phyloP scores from a whole-genome alignment of 64 coral and sea anemone species.

The Pocillopora damicornis region DNA sequence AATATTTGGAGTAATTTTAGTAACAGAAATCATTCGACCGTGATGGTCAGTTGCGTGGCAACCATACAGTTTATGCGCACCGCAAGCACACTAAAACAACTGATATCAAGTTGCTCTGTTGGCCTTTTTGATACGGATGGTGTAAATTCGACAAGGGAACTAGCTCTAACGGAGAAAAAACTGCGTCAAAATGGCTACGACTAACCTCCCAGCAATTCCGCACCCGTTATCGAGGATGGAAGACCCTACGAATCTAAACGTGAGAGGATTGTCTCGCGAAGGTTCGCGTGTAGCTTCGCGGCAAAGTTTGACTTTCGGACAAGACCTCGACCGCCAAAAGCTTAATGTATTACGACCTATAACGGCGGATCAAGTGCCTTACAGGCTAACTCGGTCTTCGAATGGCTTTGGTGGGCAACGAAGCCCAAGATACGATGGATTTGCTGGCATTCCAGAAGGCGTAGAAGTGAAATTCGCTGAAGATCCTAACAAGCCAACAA shows the following conservation, averaged over 20 bases:
- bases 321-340: slow-evolving; percentile 59
- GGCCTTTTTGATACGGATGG: slow-evolving; percentile 20
- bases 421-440: slow-evolving; percentile 59
- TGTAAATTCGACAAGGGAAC: neutral
- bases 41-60: slow-evolving; percentile 19
- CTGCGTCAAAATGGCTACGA: slow-evolving; percentile 62
- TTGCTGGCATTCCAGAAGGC: slow-evolving; percentile 84
- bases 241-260: slow-evolving; percentile 57
- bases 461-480: slow-evolving; percentile 90
- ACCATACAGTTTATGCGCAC: slow-evolving; percentile 24
- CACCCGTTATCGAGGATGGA: slow-evolving; percentile 68
- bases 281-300: slow-evolving; percentile 68
- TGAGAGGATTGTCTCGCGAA: slow-evolving; percentile 72
- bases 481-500: slow-evolving; percentile 73
- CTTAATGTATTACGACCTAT: slow-evolving; percentile 70
- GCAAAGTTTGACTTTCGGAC: slow-evolving; percentile 72
- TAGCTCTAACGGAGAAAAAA: neutral
- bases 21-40: neutral
- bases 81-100: neutral
- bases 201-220: slow-evolving; percentile 76
- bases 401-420: slow-evolving; percentile 43
- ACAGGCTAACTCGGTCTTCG: slow-evolving; percentile 83
- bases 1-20: neutral
- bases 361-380: slow-evolving; percentile 96
- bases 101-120: slow-evolving; percentile 9